Base-by-base conservation (phyloP, 35 echinoderm and acorn worm species). In the Stichopus chloronotus region DNA sequence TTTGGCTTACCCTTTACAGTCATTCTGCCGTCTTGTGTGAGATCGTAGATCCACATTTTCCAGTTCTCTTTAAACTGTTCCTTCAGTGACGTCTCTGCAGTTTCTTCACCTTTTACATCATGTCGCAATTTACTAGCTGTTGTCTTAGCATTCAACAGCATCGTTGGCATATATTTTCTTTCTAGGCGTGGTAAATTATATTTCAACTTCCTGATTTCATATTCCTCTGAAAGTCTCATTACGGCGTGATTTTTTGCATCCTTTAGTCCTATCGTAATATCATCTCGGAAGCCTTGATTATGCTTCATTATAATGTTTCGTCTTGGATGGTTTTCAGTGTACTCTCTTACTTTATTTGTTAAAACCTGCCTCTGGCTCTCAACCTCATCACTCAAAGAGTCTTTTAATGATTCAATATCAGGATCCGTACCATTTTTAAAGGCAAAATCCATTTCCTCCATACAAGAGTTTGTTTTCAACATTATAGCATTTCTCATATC, bases 221-320 rank as follows among this genome's bases (percentile, higher is more conserved):
- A 72, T 72, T 72, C 69, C 21, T 72, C 69, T 72, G 69, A 72
- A 72, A 72, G 69, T 72, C 69, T 72, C 69, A 72, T 72, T n/a
- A 72, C 69, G 4, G 69, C 69, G 6, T 72, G 69, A 20, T 72
- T 72, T 72, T 72, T 72, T 19, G 69, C 69, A 72, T 72, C 69
- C 21, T 72, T 72, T 72, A 72, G 17, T 72, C 69, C 69, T n/a
- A 72, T 72, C 69, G 69, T 2, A 17, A 72, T 72, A 19, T 72
- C 69, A n/a, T 72, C 69, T 13, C 69, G 69, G 16, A 72, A 72
- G 69, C 69, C 17, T 20, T 72, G 69, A 20, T 72, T 72, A n/a
- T 72, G 69, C 61, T 74, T 74, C 69, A 3, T 19, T 19, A 74
- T 74, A n/a, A 74, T 74, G 19, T 74, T 14, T 74, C 17, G 19